Evolutionary conservation across 2,888 invertebrate species (phyloP), one percentile per base, ranked within the genome.

Genomic region (Orchesella flavescens): DNA sequence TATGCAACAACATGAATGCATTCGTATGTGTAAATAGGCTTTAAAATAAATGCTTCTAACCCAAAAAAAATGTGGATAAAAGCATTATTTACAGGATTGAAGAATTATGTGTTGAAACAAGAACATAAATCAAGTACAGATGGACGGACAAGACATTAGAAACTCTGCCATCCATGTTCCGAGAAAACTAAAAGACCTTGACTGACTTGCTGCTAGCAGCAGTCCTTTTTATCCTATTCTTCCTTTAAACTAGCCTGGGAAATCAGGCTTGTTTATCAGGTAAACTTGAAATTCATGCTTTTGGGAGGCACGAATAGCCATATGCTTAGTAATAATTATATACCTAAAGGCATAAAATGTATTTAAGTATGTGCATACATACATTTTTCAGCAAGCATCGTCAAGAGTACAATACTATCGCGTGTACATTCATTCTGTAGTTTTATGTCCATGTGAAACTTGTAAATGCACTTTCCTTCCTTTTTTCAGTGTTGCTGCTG

Each of bases 61-160:
- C 34, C 3, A 34, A 34, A 34, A n/a, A n/a, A n/a, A n/a, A n/a
- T n/a, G 34, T 34, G 34, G 7, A 7, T 34, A 34, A 34, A 53
- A 17, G 49, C 49, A 53, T 1, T 10, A 53, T 53, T 53, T 9
- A 34, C 34, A 34, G 34, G 34, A 34, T 34, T 34, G 34, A 34
- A 34, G 34, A 34, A 34, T 34, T 34, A 34, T 34, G 34, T 7
- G 2, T 34, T 34, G 34, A 34, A 34, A 34, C 34, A 65, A 72
- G 72, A 72, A 63, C 79, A 79, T 79, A 79, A 79, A 79, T 79
- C 79, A 79, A 61, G 65, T 21, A 43, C 34, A 34, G 34, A 34
- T 34, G 34, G 76, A 77, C 71, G 61, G 79, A 79, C 79, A 72
- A 55, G 79, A 63, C 72, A 79, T 79, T 79, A 78, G 53, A 79